Conservation (phyloP, 1,140 invertebrate species). For the Drosophila yakuba region DNA sequence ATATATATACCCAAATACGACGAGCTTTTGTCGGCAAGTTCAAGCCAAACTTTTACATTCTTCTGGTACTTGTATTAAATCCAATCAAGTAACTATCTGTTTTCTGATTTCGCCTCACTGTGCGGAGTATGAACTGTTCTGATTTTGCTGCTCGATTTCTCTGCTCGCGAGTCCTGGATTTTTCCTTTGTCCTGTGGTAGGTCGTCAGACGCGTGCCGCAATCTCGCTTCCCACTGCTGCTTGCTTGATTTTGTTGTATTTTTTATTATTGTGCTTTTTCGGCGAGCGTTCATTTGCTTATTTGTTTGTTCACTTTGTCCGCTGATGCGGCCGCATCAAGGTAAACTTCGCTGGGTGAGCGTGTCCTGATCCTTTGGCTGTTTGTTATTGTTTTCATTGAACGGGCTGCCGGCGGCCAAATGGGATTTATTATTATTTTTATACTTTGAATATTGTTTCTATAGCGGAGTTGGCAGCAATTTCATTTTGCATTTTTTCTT, state of each 20-base stretch:
- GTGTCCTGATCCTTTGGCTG: slow-evolving; percentile 46
- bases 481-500: slow-evolving; percentile 12
- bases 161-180: slow-evolving; percentile 40
- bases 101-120: slow-evolving; percentile 14
- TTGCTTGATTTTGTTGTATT: slow-evolving; percentile 4
- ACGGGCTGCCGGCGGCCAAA: slow-evolving; percentile 65
- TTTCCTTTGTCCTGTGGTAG: slow-evolving; percentile 73
- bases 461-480: slow-evolving; percentile 24
- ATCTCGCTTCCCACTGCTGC: slow-evolving; percentile 50
- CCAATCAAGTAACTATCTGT: no score
- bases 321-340: slow-evolving; percentile 74
- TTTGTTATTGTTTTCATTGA: slow-evolving; percentile 73
- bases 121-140: slow-evolving; percentile 38
- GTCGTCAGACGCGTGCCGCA: slow-evolving; percentile 76
- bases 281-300: slow-evolving; percentile 80
- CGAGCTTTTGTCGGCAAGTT: no score
- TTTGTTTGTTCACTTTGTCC: slow-evolving; percentile 80
- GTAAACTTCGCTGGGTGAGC: slow-evolving; percentile 62
- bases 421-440: slow-evolving; percentile 82
- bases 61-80: no score
- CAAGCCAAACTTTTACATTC: no score
- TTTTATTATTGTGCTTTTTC: slow-evolving; percentile 75
- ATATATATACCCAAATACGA: no score
- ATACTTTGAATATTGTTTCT: slow-evolving; percentile 79
- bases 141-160: slow-evolving; percentile 81